phyloP scores from a whole-genome alignment of 2,888 invertebrate species.

The Cantharis rufa region DNA sequence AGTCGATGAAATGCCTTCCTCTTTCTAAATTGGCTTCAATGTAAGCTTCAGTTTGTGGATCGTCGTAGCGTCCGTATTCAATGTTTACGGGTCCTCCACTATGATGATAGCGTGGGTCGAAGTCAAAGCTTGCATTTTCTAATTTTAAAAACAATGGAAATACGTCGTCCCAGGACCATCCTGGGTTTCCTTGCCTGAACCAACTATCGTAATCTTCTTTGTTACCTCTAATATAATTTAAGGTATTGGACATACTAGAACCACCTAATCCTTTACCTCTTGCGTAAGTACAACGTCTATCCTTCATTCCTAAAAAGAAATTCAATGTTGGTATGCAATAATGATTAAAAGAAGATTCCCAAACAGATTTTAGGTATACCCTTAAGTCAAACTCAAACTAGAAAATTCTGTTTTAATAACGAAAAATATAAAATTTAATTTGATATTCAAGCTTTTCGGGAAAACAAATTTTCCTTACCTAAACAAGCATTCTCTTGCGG shows the following conservation, averaged over 20 bases:
- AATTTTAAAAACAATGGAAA: slow-evolving; percentile 46
- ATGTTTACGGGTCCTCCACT: slow-evolving; percentile 68
- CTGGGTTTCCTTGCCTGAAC: slow-evolving; percentile 42
- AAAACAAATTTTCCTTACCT: not conserved
- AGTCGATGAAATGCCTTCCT: slow-evolving; percentile 68
- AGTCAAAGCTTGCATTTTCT: slow-evolving; percentile 51
- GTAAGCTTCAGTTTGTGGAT: slow-evolving; percentile 62
- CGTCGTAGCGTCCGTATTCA: slow-evolving; percentile 63
- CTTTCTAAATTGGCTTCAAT: slow-evolving; percentile 67
- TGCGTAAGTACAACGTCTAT: not conserved
- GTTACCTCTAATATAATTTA: slow-evolving; percentile 34
- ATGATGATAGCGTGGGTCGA: slow-evolving; percentile 67
- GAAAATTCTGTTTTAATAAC: no score
- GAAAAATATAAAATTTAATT: no score
- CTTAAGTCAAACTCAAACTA: no score
- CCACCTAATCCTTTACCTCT: slow-evolving; percentile 28
- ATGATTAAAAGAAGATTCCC: no score
- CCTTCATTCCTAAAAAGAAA: not conserved
- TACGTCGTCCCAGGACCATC: slow-evolving; percentile 55
- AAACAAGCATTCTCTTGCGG: slow-evolving; percentile 7
- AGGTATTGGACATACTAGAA: slow-evolving; percentile 28
- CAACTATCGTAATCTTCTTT: slow-evolving; percentile 30
- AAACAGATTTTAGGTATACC: no score
- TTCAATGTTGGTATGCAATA: no score
- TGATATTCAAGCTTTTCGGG: no score